Percentiles rank a stretch among this genome's conserved stretches.
Evolutionary conservation across 1,140 invertebrate genomes (phyloP).

Genomic region (Colletes gigas): DNA sequence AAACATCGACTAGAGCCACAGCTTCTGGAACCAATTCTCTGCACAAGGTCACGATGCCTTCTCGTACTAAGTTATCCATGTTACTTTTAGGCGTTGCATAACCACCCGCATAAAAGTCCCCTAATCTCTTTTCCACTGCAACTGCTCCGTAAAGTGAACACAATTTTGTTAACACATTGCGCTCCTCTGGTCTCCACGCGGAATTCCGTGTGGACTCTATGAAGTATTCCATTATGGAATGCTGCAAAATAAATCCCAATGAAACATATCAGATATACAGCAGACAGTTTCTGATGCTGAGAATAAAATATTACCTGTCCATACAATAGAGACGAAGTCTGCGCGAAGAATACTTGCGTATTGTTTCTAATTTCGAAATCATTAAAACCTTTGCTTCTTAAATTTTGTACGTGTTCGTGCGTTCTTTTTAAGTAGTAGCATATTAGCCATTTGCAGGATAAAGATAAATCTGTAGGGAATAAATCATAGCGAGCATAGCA

Average conservation of each 20-base stretch:
- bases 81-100: constrained; percentile 79
- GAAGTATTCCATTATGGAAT: constrained; percentile 84
- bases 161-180: constrained; percentile 84
- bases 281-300: background rate
- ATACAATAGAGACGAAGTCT: constrained; percentile 88
- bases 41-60: constrained; percentile 87
- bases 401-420: constrained; percentile 83
- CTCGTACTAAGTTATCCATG: constrained; percentile 82
- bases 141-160: constrained; percentile 88
- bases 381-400: constrained; percentile 83
- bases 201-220: constrained; percentile 80
- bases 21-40: constrained; percentile 87
- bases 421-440: constrained; percentile 89
- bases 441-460: constrained; percentile 91
- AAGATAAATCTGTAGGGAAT: constrained; percentile 85
- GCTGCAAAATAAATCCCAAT: constrained; percentile 78
- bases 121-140: constrained; percentile 88
- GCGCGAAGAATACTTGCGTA: constrained; percentile 90
- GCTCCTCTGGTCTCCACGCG: constrained; percentile 78
- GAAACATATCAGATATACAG: constrained; percentile 5
- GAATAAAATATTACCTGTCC: constrained; percentile 83
- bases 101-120: constrained; percentile 89
- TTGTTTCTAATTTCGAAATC: constrained; percentile 89
- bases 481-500: constrained; percentile 35
- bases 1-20: constrained; percentile 90